Base-by-base conservation (phyloP, 30 jellyfish, hydroid and myxozoan species). In the Aurelia sp. region DNA sequence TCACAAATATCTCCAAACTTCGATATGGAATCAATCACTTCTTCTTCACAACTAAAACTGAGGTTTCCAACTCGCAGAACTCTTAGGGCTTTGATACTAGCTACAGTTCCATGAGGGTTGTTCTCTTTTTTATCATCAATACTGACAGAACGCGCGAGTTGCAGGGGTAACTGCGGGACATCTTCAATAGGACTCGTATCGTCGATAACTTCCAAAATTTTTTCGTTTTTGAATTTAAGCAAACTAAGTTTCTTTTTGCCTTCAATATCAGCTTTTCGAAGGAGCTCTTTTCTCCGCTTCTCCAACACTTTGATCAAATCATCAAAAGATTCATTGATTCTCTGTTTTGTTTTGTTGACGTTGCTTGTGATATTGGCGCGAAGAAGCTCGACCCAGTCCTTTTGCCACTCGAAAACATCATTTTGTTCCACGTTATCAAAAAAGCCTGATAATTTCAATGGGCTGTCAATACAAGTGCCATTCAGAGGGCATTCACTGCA, bases 361-460 rank as follows among this genome's bases (percentile, higher is more conserved):
- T 84, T 84, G 17, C 70, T 10, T 10, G 33, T 61, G 47, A 84
- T 84, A 62, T 73, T 84, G 75, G 93, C 88, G 76, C 93, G 87
- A 38, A 84, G 20, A 10, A 84, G 76, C 82, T 84, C 93, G 76
- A 84, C 88, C 93, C 93, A 84, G 88, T 84, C 93, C 93, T 73
- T 73, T 63, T 84, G 93, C 93, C 93, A 84, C 27, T 84, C 93
- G 44, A 52, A 84, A 35, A 84, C 91, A 51, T 84, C 93, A 67
- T 64, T 84, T 22, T 60, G 63, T 15, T 64, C 81, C 3, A 51
- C 51, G 19, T 71, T 72, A 61, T 84, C 93, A 55, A 84, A 70
- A 50, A 73, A 6, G 21, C 93, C 93, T n/a, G 72, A 12, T 18
- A 24, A 63, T 50, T 84, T 76, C 57, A 84, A 31, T 19, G 93